A percentile compares a stretch with the other conserved stretches of the same genome.
These are phyloP conservation scores for Fragum sueziense DNA, from an alignment of 2,888 invertebrate genomes.

Conservation along the genomic window DNA sequence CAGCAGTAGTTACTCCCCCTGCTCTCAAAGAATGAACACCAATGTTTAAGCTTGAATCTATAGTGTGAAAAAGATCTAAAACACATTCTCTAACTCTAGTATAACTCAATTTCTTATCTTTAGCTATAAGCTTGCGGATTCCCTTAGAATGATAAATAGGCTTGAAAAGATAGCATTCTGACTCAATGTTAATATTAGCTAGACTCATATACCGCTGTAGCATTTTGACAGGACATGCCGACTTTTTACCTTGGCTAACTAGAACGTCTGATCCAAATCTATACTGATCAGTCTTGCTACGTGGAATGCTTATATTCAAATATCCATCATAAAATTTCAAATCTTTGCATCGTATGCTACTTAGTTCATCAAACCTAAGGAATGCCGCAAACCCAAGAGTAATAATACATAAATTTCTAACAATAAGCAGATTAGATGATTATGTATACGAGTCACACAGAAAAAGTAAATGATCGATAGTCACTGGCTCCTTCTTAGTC, in stretches of 20 bases:
- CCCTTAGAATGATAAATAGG: slow-evolving; percentile 42
- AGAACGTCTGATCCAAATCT: slow-evolving; percentile 45
- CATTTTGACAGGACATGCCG: slow-evolving; percentile 54
- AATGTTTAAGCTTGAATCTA: slow-evolving; percentile 25
- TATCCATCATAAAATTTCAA: too few species aligned
- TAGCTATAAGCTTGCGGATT: slow-evolving; percentile 39
- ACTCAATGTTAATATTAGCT: neutral
- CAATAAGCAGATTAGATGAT: slow-evolving; percentile 14
- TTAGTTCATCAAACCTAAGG: slow-evolving; percentile 18
- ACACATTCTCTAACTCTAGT: slow-evolving; percentile 25
- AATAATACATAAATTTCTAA: slow-evolving; percentile 41
- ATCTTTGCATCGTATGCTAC: slow-evolving; percentile 32
- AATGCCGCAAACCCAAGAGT: slow-evolving; percentile 9
- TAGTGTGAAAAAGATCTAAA: neutral
- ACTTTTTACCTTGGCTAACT: slow-evolving; percentile 47
- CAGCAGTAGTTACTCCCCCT: slow-evolving; percentile 28
- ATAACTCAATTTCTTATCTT: slow-evolving; percentile 50
- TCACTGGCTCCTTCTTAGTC: slow-evolving; percentile 44
- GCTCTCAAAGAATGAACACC: slow-evolving; percentile 46
- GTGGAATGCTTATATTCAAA: too few species aligned
- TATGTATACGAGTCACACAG: slow-evolving; percentile 30
- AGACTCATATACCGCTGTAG: slow-evolving; percentile 39
- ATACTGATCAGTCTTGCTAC: slow-evolving; percentile 62
- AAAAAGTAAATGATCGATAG: slow-evolving; percentile 29
- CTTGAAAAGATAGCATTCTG: slow-evolving; percentile 43